A percentile compares a stretch with the other conserved stretches of the same genome.
These are phyloP conservation scores for Zaprionus camerounensis DNA, from an alignment of 1,140 invertebrate genomes.

Conservation along the genomic window DNA sequence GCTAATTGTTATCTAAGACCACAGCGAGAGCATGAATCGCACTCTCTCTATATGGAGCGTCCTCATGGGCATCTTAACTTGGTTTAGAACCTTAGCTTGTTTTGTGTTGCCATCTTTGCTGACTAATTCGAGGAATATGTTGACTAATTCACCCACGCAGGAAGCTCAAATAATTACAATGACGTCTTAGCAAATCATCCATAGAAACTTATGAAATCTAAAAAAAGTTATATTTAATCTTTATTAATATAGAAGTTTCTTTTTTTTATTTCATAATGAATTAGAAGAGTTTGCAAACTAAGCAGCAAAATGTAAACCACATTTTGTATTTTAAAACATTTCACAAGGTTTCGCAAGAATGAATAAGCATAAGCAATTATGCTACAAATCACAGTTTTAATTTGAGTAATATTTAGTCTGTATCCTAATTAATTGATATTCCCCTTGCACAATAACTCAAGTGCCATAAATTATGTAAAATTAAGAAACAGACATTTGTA, in stretches of 20 bases:
- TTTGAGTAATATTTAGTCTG: too few species aligned
- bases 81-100: constrained; percentile 14
- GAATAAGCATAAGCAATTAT: too few species aligned
- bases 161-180: background rate
- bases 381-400: too few species aligned
- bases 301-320: background rate
- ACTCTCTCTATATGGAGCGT: constrained; percentile 7
- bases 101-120: constrained; percentile 15
- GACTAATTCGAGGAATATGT: constrained; percentile 15
- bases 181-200: too few species aligned
- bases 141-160: constrained; percentile 4
- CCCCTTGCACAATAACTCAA: background rate
- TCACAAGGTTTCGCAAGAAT: background rate
- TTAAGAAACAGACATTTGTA: background rate
- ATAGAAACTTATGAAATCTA: too few species aligned
- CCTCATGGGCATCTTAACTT: background rate
- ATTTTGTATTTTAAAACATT: background rate
- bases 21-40: constrained; percentile 7
- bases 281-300: background rate
- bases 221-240: too few species aligned
- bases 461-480: background rate
- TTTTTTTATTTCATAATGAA: too few species aligned
- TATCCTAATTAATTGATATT: background rate
- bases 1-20: constrained; percentile 72
- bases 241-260: too few species aligned